Evolutionary conservation across 1,140 invertebrate genomes (phyloP).

Genomic region (Bradynema listronoti): DNA sequence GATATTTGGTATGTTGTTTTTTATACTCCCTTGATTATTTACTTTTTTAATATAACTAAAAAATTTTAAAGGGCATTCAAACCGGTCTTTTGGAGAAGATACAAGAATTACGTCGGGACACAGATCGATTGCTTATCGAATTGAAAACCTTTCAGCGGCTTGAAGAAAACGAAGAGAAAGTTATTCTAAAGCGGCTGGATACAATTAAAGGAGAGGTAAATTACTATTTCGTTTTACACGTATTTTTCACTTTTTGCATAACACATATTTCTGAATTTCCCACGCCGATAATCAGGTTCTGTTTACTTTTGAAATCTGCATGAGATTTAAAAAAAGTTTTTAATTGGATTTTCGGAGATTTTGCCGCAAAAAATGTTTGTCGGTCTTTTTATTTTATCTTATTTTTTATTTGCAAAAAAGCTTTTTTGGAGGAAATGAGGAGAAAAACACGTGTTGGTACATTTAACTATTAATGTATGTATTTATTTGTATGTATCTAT

Average conservation of each 20-base stretch:
- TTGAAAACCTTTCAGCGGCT: conserved; percentile 72
- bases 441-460: no score
- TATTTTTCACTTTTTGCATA: conserved; percentile 26
- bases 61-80: conserved; percentile 63
- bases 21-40: background rate
- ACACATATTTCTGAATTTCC: background rate
- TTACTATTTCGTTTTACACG: conserved; percentile 13
- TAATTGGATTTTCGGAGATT: no score
- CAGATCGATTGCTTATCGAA: conserved; percentile 86
- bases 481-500: no score
- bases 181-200: conserved; percentile 72
- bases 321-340: no score
- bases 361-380: no score
- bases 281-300: no score
- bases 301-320: no score
- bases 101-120: conserved; percentile 79
- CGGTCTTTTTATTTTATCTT: no score
- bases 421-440: no score
- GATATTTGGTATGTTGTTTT: conserved; percentile 69
- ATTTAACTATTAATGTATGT: no score
- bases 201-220: conserved; percentile 40
- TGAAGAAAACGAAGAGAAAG: conserved; percentile 76
- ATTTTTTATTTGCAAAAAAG: no score
- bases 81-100: conserved; percentile 36
- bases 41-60: conserved; percentile 61